Evolutionary conservation across 2,113 vertebrate genomes (phyloP).

Genomic region (Cebus imitator): DNA sequence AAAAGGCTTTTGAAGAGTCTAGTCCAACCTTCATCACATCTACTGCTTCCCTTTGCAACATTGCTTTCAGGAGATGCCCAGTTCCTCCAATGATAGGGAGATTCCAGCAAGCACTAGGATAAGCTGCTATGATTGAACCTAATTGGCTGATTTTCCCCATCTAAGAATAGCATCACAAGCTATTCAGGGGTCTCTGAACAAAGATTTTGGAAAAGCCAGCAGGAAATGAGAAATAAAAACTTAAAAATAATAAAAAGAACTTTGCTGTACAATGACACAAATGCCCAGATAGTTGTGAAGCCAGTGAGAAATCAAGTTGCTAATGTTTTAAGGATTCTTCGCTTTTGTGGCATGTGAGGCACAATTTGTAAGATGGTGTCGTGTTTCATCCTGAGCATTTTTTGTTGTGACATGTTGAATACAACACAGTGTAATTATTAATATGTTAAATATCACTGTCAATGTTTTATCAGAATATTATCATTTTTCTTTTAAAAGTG

Average conservation of each 20-base stretch:
- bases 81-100: not conserved
- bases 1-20: not conserved
- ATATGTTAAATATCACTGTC: slow-evolving; percentile 57
- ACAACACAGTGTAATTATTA: slow-evolving; percentile 39
- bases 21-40: not conserved
- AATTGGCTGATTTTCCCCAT: not conserved
- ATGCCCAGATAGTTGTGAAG: slow-evolving; percentile 22
- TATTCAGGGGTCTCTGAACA: not conserved
- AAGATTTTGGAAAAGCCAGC: not conserved
- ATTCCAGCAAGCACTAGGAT: not conserved
- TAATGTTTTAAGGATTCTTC: slow-evolving; percentile 13
- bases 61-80: not conserved
- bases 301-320: slow-evolving; percentile 24
- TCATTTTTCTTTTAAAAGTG: slow-evolving; percentile 63
- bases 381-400: slow-evolving; percentile 30
- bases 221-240: slow-evolving; percentile 14
- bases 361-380: not conserved
- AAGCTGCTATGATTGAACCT: not conserved
- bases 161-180: not conserved
- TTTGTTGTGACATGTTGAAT: slow-evolving; percentile 53
- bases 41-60: not conserved
- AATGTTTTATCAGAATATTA: slow-evolving; percentile 59
- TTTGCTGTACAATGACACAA: slow-evolving; percentile 26
- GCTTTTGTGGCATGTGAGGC: not conserved
- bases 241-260: slow-evolving; percentile 37